phyloP scores from a whole-genome alignment of 1,140 invertebrate genomes.

The Heterodera carotae region DNA sequence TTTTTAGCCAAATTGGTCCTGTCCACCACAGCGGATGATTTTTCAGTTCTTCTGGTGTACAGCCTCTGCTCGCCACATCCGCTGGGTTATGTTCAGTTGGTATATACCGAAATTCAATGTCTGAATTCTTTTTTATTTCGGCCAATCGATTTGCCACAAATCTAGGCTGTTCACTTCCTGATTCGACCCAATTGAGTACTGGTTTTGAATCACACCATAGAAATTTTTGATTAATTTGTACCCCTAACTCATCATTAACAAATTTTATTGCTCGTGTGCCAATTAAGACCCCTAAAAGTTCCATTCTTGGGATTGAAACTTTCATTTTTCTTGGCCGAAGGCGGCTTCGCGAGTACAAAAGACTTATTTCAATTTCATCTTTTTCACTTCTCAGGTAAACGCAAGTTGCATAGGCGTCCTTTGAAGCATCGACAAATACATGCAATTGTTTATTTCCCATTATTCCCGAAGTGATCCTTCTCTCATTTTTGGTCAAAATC shows the following conservation, averaged over 20 bases:
- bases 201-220: slow-evolving; percentile 15
- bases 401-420: no score
- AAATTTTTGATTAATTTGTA: slow-evolving; percentile 1
- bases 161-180: not conserved
- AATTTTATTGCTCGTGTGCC: not conserved
- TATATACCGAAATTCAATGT: not conserved
- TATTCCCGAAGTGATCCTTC: not conserved
- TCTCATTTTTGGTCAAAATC: not conserved
- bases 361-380: not conserved
- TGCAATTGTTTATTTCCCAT: not conserved
- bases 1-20: not conserved
- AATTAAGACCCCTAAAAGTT: not conserved
- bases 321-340: no score
- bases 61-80: slow-evolving; percentile 6
- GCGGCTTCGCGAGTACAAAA: not conserved
- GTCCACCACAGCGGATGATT: not conserved
- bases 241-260: not conserved
- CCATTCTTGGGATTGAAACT: slow-evolving; percentile 6
- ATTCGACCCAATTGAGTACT: not conserved
- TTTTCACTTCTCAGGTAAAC: not conserved
- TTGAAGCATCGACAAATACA: not conserved
- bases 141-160: not conserved
- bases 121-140: not conserved
- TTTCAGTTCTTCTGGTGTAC: slow-evolving; percentile 1
- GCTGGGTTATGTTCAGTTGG: not conserved